These are phyloP conservation scores for Bovichtus variegatus DNA, from an alignment of 2,797 vertebrate species.

Conservation along the genomic window DNA sequence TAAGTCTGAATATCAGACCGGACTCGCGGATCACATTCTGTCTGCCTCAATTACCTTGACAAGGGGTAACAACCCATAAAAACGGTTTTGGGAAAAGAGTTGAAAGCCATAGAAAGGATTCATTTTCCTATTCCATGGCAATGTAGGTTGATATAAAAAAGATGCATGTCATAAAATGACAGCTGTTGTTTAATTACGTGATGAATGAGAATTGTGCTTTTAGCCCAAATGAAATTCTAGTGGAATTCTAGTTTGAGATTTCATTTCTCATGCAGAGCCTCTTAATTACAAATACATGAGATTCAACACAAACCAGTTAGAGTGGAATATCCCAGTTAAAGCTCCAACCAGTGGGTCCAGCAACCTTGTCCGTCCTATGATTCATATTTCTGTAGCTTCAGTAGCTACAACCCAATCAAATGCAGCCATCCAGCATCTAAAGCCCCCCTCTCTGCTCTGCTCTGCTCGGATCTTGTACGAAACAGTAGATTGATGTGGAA, in stretches of 20 bases:
- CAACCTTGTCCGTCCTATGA: constrained; percentile 14
- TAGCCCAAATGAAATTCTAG: background rate
- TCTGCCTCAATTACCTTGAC: constrained; percentile 77
- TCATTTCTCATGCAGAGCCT: background rate
- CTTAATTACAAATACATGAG: constrained; percentile 22
- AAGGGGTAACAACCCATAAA: constrained; percentile 47
- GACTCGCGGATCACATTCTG: constrained; percentile 75
- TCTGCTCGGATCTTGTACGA: constrained; percentile 19
- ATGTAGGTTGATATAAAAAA: constrained; percentile 5
- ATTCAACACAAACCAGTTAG: constrained; percentile 20
- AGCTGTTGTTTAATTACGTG: constrained; percentile 4
- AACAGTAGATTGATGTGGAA: constrained; percentile 59
- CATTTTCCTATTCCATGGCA: background rate
- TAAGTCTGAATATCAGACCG: constrained; percentile 78
- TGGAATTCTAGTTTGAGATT: background rate
- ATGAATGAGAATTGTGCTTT: background rate
- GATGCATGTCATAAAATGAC: background rate
- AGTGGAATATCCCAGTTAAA: constrained; percentile 25
- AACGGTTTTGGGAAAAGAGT: constrained; percentile 21
- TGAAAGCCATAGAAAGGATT: constrained; percentile 32
- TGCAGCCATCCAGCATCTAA: constrained; percentile 32
- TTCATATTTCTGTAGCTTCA: constrained; percentile 31
- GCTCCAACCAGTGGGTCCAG: background rate
- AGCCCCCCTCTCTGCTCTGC: background rate
- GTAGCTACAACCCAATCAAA: constrained; percentile 52